Conservation (phyloP, 1,140 invertebrate genomes). For the Steinernema feltiae region DNA sequence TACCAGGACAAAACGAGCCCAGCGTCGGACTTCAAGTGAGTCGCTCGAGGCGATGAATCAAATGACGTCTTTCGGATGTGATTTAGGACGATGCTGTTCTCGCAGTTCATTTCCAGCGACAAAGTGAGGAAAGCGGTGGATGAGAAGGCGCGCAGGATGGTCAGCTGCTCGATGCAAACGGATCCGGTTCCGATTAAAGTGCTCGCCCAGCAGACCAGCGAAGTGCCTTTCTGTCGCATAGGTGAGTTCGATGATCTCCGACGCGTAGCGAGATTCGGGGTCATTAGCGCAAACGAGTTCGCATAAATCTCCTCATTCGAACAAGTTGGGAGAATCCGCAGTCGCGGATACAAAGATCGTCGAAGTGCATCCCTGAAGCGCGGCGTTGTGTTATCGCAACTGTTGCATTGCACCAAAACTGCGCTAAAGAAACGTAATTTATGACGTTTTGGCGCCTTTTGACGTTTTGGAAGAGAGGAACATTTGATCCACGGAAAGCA, state of each 20-base stretch:
- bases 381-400: no score
- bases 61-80: not conserved
- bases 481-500: no score
- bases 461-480: no score
- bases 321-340: not conserved
- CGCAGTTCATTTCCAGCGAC: not conserved
- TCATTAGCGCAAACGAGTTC: not conserved
- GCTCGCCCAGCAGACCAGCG: not conserved
- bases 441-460: no score
- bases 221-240: constrained; percentile 9
- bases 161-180: constrained; percentile 5
- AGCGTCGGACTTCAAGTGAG: not conserved
- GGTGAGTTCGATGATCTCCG: not conserved
- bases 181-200: not conserved
- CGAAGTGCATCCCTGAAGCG: no score
- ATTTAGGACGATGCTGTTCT: constrained; percentile 4
- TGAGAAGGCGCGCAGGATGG: not conserved
- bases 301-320: constrained; percentile 7
- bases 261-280: no score
- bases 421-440: no score
- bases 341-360: not conserved
- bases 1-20: constrained; percentile 4
- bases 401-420: no score
- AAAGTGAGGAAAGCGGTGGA: constrained; percentile 4
- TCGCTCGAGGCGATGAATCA: not conserved